Evolutionary conservation across 2,888 invertebrate species (phyloP).

Genomic region (Aporophyla nigra): DNA sequence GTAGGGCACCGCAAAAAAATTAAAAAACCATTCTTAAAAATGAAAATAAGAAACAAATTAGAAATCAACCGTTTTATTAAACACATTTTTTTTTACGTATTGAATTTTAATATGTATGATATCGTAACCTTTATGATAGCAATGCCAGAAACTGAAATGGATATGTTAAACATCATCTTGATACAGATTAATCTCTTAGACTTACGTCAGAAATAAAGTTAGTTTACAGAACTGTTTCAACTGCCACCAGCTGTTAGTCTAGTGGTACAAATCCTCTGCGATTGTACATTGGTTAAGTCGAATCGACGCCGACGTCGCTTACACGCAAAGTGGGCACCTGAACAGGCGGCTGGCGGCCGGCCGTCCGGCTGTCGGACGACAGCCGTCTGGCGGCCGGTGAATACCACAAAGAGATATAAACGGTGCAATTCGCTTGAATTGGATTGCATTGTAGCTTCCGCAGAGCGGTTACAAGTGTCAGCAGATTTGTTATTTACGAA

Average conservation of each 20-base stretch:
- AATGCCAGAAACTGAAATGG: background rate
- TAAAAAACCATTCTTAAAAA: too few species aligned
- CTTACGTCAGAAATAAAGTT: background rate
- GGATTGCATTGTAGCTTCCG: conserved; percentile 33
- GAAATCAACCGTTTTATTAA: too few species aligned
- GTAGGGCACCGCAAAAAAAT: too few species aligned
- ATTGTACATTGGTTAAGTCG: conserved; percentile 16
- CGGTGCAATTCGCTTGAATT: conserved; percentile 41
- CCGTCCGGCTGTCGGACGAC: conserved; percentile 3
- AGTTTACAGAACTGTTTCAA: background rate
- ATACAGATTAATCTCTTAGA: background rate
- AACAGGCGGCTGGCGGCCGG: background rate
- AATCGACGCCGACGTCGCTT: conserved; percentile 16
- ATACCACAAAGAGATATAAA: conserved; percentile 57
- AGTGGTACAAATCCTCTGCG: background rate
- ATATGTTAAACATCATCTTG: background rate
- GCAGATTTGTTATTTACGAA: conserved; percentile 41
- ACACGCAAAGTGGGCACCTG: conserved; percentile 29
- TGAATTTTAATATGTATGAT: too few species aligned
- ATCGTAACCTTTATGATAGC: too few species aligned
- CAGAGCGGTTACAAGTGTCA: conserved; percentile 39
- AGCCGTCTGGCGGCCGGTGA: conserved; percentile 17
- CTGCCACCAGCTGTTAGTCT: background rate
- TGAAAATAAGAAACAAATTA: too few species aligned
- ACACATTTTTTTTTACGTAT: too few species aligned